phyloP scores from a whole-genome alignment of 2,113 vertebrate species.

The Caracal caracal region DNA sequence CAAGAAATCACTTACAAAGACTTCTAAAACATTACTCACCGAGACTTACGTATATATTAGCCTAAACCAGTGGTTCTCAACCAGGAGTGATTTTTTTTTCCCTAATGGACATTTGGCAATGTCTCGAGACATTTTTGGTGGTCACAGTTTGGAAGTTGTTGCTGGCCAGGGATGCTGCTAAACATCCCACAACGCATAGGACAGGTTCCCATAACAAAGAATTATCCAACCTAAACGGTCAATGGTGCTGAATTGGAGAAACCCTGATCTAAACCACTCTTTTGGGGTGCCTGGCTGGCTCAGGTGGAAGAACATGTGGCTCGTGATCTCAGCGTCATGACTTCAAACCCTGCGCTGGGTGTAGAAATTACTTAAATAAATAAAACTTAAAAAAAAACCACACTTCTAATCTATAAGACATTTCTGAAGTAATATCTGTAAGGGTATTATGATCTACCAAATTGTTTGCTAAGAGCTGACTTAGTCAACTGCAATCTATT shows the following conservation, averaged over 20 bases:
- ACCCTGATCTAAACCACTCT: background rate
- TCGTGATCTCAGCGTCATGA: too few species aligned
- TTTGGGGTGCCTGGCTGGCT: too few species aligned
- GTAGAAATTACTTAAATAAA: too few species aligned
- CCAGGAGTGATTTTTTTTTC: background rate
- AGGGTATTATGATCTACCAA: background rate
- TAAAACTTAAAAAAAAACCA: too few species aligned
- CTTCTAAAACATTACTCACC: background rate
- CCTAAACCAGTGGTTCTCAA: slow-evolving; percentile 2
- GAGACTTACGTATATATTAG: background rate
- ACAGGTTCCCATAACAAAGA: background rate
- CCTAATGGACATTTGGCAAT: background rate
- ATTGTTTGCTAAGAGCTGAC: background rate
- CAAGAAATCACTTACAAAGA: background rate
- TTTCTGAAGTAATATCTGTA: background rate
- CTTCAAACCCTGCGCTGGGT: too few species aligned
- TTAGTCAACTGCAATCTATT: background rate
- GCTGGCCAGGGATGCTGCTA: background rate
- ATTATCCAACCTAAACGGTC: background rate
- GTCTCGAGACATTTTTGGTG: background rate
- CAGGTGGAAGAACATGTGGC: too few species aligned
- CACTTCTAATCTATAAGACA: background rate
- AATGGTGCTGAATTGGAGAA: background rate
- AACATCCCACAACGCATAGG: background rate
- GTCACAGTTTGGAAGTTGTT: background rate